Evolutionary conservation across 2,113 vertebrate species (phyloP), one percentile per base, ranked within the genome.

Genomic region (Alces alces): DNA sequence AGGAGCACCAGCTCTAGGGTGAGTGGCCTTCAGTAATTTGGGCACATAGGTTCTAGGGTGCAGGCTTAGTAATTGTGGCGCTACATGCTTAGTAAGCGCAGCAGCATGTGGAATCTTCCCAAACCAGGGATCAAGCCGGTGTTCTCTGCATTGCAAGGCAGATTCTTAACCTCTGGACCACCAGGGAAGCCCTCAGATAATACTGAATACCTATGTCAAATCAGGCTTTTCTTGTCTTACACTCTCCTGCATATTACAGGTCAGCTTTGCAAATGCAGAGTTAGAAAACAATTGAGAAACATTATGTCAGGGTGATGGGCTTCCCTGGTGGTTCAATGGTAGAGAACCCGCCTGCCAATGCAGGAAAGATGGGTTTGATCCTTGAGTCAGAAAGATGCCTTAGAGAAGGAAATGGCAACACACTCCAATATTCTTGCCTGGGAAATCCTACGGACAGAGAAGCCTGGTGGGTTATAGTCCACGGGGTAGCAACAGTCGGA

Each of bases 1-100:
- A 0, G 0, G 39, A 15, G 12, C 70, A 43, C 39, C 36, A 27
- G 70, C 39, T 43, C 70, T 43, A 15, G 39, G 12, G 39, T 4
- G 23, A 43, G 39, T 43, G 39, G 70, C 70, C 23, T 27, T 76
- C 70, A 27, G 39, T 43, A 27, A 7, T 27, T 43, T 13, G 0
- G 70, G 70, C 70, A 76, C 39, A 43, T 3, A 14, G 39, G 39
- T 15, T 76, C 23, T 76, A 43, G 23, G 70, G 39, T 27, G 23
- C 39, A 27, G 23, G 23, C 36, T 43, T 76, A 27, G 39, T 14
- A 76, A 39, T 15, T 43, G 39, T 7, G 21, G 70, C 3, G 3
- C 70, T 27, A 27, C 0, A 6, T 76, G 70, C 39, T 76, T 76
- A 27, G 23, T 43, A 27, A 27, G 23, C 36, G 7, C 12, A 2